Evolutionary conservation across 2,888 invertebrate species (phyloP), one percentile per base, ranked within the genome.

Genomic region (Heliconius charithonia): DNA sequence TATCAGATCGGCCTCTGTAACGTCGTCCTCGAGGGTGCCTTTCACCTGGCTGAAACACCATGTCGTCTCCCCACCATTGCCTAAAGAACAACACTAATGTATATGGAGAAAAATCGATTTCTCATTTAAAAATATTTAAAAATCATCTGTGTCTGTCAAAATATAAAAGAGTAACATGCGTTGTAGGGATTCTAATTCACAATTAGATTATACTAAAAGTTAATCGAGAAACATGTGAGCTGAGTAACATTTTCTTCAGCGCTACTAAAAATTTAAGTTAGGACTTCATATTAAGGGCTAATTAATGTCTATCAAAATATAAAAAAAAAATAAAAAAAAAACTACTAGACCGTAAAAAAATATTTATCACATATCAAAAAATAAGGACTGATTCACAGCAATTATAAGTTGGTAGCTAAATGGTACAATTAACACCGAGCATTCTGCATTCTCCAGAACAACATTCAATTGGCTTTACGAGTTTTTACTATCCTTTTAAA

Each of bases 1-100:
- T 90, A 99, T 99, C 88, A 99, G 98, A 94, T 99, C 99, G 83
- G 99, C 99, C 96, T 99, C 99, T 73, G 99, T 99, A 89, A 99
- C 99, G 95, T 99, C 99, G 89, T 99, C 99, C 92, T 99, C 99
- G 86, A 99, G 96, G 84, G 99, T 99, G 91, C 99, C 99, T 96
- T 99, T 99, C 91, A 99, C 99, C 96, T 99, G 99, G 89, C 99
- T 99, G 96, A 99, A 99, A 96, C 99, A 98, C 99, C 99, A 99
- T 95, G 99, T 98, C 92, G 98, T 97, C 95, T 99, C 99, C 93
- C 98, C 99, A 95, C 98, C 97, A 96, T 98, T 98, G 96, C 98
- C 98, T 98, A 94, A 27, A 96, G 22, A 29, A 74, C 16, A 63
- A 41, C 16, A 41, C 19, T 19, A 19, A 2, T 32, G 13, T 71